Evolutionary conservation across 2,113 vertebrate genomes (phyloP).

Genomic region (Pituophis catenifer): DNA sequence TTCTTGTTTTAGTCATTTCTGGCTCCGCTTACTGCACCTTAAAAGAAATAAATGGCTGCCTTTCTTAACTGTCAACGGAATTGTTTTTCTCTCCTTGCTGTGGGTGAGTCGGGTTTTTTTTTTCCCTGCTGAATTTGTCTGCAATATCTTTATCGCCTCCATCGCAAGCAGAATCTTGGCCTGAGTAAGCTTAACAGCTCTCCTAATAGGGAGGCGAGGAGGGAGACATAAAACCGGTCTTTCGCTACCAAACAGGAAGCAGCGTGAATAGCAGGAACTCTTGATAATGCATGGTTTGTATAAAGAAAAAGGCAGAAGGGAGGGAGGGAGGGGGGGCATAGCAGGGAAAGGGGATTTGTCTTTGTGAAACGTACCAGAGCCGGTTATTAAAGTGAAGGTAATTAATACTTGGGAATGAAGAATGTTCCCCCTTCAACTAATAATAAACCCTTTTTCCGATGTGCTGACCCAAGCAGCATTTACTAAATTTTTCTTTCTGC

Average conservation of each 20-base stretch:
- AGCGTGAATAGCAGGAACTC: conserved; percentile 59
- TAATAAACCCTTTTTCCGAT: conserved; percentile 32
- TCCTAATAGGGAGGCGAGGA: conserved; percentile 39
- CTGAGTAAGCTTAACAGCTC: conserved; percentile 40
- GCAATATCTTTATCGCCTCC: conserved; percentile 47
- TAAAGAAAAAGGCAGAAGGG: conserved; percentile 18
- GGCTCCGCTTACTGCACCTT: background rate
- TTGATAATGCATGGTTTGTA: conserved; percentile 61
- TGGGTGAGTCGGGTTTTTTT: conserved; percentile 25
- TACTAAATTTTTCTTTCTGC: conserved; percentile 42
- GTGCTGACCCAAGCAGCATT: background rate
- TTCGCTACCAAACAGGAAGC: conserved; percentile 61
- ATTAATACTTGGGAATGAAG: conserved; percentile 61
- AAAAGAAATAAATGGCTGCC: conserved; percentile 30
- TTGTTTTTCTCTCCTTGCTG: conserved; percentile 49
- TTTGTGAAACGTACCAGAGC: conserved; percentile 32
- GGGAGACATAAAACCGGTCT: conserved; percentile 48
- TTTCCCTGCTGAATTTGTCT: conserved; percentile 48
- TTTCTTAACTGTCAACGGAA: conserved; percentile 18
- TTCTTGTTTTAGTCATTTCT: background rate
- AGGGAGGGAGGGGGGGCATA: background rate
- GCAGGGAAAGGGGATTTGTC: background rate
- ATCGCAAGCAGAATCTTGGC: conserved; percentile 46
- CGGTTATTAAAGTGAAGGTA: conserved; percentile 50
- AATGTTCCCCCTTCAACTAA: conserved; percentile 42